phyloP scores from a whole-genome alignment of 1,140 invertebrate genomes.

The Apis cerana region DNA sequence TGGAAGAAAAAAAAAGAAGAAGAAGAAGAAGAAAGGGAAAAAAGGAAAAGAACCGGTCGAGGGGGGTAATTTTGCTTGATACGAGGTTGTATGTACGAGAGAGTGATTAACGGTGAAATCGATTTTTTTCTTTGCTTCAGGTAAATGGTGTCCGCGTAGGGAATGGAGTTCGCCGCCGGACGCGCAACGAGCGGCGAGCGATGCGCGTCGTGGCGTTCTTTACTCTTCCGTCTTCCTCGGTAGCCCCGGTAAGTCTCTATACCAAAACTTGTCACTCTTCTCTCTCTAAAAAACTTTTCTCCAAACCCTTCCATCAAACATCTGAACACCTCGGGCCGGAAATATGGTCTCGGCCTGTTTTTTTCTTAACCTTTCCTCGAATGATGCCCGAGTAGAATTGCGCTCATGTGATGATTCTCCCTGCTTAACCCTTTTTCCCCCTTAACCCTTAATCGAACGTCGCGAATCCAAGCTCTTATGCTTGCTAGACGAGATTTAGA shows the following conservation, averaged over 20 bases:
- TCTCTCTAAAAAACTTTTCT: neutral
- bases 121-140: slow-evolving; percentile 83
- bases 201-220: slow-evolving; percentile 88
- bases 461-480: no score
- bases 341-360: neutral
- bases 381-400: neutral
- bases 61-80: neutral
- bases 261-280: neutral
- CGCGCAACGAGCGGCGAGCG: slow-evolving; percentile 85
- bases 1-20: no score
- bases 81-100: neutral
- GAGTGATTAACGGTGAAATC: slow-evolving; percentile 30
- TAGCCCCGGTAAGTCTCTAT: slow-evolving; percentile 88
- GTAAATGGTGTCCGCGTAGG: slow-evolving; percentile 93
- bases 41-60: neutral
- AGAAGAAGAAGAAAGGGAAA: no score
- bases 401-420: neutral
- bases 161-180: slow-evolving; percentile 93
- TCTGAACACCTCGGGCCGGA: slow-evolving; percentile 26
- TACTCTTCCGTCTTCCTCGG: slow-evolving; percentile 95
- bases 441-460: slow-evolving; percentile 34
- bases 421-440: neutral
- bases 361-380: neutral
- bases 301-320: neutral
- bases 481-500: no score